Percentiles rank a stretch among this genome's conserved stretches.
phyloP scores from a whole-genome alignment of 92 coral and sea anemone genomes.

The Zoanthus sansibaricus region DNA sequence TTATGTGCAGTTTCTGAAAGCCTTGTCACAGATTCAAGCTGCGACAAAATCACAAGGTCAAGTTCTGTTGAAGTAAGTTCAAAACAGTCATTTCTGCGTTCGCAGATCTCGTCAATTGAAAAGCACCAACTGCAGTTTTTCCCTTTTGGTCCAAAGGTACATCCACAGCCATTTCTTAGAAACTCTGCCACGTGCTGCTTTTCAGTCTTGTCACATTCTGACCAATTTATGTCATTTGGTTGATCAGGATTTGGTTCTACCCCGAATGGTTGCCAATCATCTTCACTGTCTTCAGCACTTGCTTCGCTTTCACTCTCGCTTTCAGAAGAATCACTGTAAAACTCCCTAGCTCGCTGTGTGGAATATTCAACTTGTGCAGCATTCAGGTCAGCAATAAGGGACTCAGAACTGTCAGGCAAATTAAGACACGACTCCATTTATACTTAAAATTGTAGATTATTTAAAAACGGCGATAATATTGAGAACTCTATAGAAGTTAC shows the following conservation, averaged over 20 bases:
- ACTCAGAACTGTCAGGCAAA: no score
- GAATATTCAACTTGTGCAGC: no score
- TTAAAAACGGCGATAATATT: no score
- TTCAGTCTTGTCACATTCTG: conserved; percentile 26
- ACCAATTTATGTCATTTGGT: conserved; percentile 26
- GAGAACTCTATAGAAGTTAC: no score
- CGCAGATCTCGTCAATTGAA: conserved; percentile 22
- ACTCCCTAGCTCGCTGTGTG: no score
- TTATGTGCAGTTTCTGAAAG: conserved; percentile 12
- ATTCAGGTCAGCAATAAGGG: no score
- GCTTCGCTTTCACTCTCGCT: conserved; percentile 27
- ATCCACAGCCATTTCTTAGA: conserved; percentile 36
- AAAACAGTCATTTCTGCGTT: conserved; percentile 29
- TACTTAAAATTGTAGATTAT: no score
- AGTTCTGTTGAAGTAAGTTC: conserved; percentile 34
- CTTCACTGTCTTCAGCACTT: neutral
- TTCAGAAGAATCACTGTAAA: conserved; percentile 15
- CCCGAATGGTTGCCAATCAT: neutral
- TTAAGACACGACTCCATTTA: no score
- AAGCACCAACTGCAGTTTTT: conserved; percentile 39
- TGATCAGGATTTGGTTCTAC: neutral
- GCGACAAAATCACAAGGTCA: conserved; percentile 41
- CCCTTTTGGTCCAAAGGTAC: conserved; percentile 1
- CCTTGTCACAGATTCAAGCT: conserved; percentile 33
- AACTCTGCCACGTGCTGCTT: conserved; percentile 29